Conservation (phyloP, 2,113 vertebrate species). For the Centrocercus urophasianus region DNA sequence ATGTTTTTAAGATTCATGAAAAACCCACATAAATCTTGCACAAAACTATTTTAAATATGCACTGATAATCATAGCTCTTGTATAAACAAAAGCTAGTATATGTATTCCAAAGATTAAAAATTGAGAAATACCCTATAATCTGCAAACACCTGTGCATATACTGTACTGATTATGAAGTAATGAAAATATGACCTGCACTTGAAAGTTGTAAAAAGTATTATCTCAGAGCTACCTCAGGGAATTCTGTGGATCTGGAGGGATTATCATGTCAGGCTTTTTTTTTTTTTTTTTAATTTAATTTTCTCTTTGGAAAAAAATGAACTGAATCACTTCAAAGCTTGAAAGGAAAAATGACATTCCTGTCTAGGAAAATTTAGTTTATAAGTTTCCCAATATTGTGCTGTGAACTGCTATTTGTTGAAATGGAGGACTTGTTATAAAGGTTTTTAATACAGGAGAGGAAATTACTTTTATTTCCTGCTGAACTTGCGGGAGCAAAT, state of each 20-base stretch:
- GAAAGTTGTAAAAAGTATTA: constrained; percentile 30
- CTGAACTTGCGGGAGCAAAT: not conserved
- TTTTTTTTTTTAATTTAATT: not conserved
- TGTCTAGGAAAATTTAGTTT: not conserved
- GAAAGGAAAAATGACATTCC: not conserved
- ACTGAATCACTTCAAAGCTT: not conserved
- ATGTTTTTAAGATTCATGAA: not conserved
- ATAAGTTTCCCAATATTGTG: not conserved
- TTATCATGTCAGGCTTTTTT: not conserved
- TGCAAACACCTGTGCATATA: not conserved
- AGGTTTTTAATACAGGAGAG: not conserved
- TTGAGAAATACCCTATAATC: not conserved
- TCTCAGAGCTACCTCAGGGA: not conserved
- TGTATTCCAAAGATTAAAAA: not conserved
- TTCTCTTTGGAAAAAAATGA: constrained; percentile 12
- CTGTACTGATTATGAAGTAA: constrained; percentile 1
- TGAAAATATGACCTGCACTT: not conserved
- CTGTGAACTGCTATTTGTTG: constrained; percentile 8
- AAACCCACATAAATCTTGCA: not conserved
- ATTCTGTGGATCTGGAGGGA: not conserved
- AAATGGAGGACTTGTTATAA: not conserved
- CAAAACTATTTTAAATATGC: not conserved
- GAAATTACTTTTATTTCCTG: not conserved
- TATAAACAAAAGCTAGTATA: not conserved
- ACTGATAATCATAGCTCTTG: not conserved